Evolutionary conservation across 2,888 invertebrate species (phyloP), one percentile per base, ranked within the genome.

Genomic region (Harpagoxenus sublaevis): DNA sequence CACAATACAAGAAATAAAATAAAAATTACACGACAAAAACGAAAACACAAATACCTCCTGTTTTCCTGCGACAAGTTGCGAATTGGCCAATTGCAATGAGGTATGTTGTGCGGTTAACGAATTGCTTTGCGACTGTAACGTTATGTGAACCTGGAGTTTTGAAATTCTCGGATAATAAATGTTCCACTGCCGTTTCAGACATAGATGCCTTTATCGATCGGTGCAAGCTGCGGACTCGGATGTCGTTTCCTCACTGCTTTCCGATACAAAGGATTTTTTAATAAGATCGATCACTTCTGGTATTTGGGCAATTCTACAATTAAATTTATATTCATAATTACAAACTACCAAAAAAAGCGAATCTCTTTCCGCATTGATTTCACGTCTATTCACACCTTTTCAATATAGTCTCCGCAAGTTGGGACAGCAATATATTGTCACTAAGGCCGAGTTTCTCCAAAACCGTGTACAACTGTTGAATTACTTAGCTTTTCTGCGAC

Each of bases 61-160:
- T 94, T 98, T 98, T 94, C 98, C 98, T 4, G 97, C 97, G 66
- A 98, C 98, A 79, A 98, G 95, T 94, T 98, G 98, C 70, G 98
- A 97, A 93, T 98, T 97, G 12, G 98, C 98, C 84, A 98, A 95
- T 94, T 99, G 98, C 86, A 99, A 95, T 0, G 98, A 97, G 88
- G 98, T 97, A 94, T 98, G 98, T 95, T 99, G 99, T 1, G 98
- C 97, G 89, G 97, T 97, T 70, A 99, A 96, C 0, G 98, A 98
- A 65, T 97, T 97, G 88, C 98, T 97, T 95, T 99, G 98, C 1
- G 98, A 98, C 93, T 98, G 97, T 51, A 99, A 95, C 4, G 98
- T 98, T 90, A 98, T 97, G 93, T 98, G 98, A 18, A 99, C 99
- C 96, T 98, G 97, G 78, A 98, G 95, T 90, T 97, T 97, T 0